Evolutionary conservation across 1,140 invertebrate genomes (phyloP).

Genomic region (Drosophila virilis): DNA sequence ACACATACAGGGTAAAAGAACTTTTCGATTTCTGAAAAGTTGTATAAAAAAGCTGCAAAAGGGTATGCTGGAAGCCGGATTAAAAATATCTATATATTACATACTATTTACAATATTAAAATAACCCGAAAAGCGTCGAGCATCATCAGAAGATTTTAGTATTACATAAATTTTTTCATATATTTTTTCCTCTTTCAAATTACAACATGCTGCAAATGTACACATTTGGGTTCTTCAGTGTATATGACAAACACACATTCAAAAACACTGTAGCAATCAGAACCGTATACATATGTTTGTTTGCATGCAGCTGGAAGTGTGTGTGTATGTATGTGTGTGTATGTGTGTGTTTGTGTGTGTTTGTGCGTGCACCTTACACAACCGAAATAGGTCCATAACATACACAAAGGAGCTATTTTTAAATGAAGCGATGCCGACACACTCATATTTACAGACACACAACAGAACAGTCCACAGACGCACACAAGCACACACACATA

Average conservation of each 20-base stretch:
- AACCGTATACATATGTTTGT: constrained; percentile 6
- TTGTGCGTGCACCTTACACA: constrained; percentile 19
- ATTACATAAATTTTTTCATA: no score
- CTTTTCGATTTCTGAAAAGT: no score
- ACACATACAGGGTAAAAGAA: no score
- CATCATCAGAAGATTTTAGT: no score
- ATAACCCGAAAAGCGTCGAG: no score
- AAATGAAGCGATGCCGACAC: constrained; percentile 46
- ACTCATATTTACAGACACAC: neutral
- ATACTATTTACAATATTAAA: no score
- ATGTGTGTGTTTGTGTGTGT: neutral
- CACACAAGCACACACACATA: constrained; percentile 2
- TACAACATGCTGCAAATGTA: no score
- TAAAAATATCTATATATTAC: no score
- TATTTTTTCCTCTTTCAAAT: no score
- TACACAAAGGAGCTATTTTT: constrained; percentile 53
- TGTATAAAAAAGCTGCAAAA: no score
- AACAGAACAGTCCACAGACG: neutral
- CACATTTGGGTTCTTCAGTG: neutral
- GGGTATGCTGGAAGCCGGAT: no score
- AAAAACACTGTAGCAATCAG: constrained; percentile 2
- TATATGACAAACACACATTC: neutral
- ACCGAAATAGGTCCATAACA: constrained; percentile 34
- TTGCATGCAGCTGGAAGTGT: neutral
- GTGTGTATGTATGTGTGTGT: neutral